Base-by-base conservation (phyloP, 2,797 vertebrate genomes). In the Otus scops region DNA sequence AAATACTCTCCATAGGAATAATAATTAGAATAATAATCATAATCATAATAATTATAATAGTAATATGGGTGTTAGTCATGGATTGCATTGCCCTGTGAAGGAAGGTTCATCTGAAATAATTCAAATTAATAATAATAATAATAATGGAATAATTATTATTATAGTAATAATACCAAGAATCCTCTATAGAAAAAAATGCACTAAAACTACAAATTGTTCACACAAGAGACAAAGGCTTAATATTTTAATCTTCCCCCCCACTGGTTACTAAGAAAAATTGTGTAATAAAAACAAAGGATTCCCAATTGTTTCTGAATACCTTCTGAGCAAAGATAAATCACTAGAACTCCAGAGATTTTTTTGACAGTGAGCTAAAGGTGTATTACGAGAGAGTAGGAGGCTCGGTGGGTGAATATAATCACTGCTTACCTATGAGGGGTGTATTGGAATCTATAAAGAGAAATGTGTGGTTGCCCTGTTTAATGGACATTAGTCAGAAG, bases 241-340 rank as follows among this genome's bases (percentile, higher is more conserved):
- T 85, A 79, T 89, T 81, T 92, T 89, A 71, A 80, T 88, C 63
- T 57, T 23, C 19, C 13, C 38, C n/a, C 9, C 12, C n/a, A 41
- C 12, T 38, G 26, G 22, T 77, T 95, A 76, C 57, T 78, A 73
- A 93, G 54, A 76, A 95, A 92, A 95, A 92, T 2, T 78, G 34
- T 60, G 22, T 71, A 91, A 88, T 80, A 91, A 89, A 94, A 93
- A 59, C 60, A 93, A 90, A 93, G 88, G 51, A 83, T 82, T 93
- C 84, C 76, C 69, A 69, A 7, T 53, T 83, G 64, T 89, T 96
- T 92, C 84, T 88, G 70, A 83, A 80, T 64, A 87, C 14, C 14
- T 93, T 54, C 75, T 87, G 84, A 76, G 53, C 19, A 95, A 93
- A 95, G 96, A 92, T 92, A 95, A 93, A 96, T 89, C 77, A 60